phyloP scores from a whole-genome alignment of 2,113 vertebrate species.

The Leucopternis melanops region DNA sequence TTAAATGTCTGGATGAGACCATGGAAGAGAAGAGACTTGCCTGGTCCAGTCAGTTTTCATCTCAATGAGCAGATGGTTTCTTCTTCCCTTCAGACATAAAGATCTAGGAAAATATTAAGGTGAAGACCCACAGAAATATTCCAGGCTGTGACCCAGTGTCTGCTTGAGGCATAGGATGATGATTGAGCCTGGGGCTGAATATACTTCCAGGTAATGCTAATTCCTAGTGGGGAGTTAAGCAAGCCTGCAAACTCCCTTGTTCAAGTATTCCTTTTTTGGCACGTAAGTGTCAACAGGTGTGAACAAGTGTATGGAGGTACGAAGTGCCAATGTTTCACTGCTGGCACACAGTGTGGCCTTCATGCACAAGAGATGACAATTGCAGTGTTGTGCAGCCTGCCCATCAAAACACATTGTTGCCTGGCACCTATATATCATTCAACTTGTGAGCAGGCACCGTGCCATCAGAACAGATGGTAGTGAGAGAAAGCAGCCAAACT shows the following conservation, averaged over 20 bases:
- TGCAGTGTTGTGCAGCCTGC: constrained; percentile 67
- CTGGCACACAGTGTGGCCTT: constrained; percentile 62
- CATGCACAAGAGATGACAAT: constrained; percentile 71
- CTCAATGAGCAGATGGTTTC: neutral
- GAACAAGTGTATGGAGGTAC: constrained; percentile 58
- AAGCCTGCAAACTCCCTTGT: neutral
- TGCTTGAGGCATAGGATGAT: neutral
- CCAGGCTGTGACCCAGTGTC: neutral
- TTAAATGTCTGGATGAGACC: neutral
- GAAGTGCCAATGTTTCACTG: constrained; percentile 49
- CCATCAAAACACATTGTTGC: constrained; percentile 77
- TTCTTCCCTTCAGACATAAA: neutral
- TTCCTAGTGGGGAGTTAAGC: neutral
- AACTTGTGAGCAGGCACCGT: constrained; percentile 67
- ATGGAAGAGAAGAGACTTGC: neutral
- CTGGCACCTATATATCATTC: constrained; percentile 75
- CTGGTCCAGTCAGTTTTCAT: neutral
- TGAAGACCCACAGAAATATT: neutral
- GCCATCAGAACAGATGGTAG: constrained; percentile 77
- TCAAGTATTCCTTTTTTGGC: constrained; percentile 66
- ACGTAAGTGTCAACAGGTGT: constrained; percentile 71
- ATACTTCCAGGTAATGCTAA: neutral
- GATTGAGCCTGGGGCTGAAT: neutral
- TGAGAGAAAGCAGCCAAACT: constrained; percentile 63
- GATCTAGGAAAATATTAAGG: neutral